Evolutionary conservation across 1,140 invertebrate species (phyloP), one percentile per base, ranked within the genome.

Genomic region (Dreissena rostriformis): DNA sequence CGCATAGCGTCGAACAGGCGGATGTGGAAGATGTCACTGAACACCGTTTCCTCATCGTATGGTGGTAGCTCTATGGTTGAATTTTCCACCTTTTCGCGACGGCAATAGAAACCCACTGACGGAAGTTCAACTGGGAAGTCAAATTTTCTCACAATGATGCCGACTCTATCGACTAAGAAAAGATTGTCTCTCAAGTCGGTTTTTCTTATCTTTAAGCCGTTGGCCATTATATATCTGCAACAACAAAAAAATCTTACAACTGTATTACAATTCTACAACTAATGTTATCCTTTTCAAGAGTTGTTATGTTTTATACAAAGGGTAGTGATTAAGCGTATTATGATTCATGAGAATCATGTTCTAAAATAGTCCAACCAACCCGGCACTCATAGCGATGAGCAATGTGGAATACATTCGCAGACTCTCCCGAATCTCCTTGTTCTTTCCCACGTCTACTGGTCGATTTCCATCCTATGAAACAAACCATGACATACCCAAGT

Each of bases 1-100:
- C 70, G 57, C 24, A 72, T 65, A 14, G 26, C 70, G 39, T 81
- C 79, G 22, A 73, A 73, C 7, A 81, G 53, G 24, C 79, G 70
- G 28, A 81, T 81, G 55, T 81, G 79, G 57, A 51, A 81, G 22
- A 73, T 70, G 29, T 81, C 79, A 49, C 79, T 81, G 19, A 81
- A 63, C 29, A 81, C 39, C 14, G 15, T 49, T 22, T 81, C 79
- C 19, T 81, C 79, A 0, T 39, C 28, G 67, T 81, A 28, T n/a
- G 57, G 55, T 8, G 53, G 67, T 28, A 81, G 26, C 5, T 10
- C 15, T 17, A 81, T 55, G 5, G 79, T 63, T 12, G 68, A 19
- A 29, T 81, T 81, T 53, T 81, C 79, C 61, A 55, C 29, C 55
- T 73, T 73, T 61, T 81, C 79, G 22, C 79, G 17, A 11, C 79